Conservation (phyloP, 1,140 invertebrate genomes). For the Temnothorax curvispinosus region DNA sequence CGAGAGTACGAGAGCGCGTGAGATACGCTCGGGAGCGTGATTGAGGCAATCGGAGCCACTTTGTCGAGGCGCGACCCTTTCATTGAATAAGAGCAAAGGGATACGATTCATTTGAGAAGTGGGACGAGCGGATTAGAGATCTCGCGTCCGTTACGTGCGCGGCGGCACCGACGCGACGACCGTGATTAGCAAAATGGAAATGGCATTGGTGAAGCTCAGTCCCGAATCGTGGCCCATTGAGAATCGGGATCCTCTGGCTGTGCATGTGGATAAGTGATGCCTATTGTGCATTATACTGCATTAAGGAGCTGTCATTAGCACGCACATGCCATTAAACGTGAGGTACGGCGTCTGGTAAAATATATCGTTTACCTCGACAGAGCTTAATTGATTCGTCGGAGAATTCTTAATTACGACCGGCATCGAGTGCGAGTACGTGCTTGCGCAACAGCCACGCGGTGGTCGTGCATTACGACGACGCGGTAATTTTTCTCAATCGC, state of each 20-base stretch:
- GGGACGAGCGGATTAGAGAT: conserved; percentile 67
- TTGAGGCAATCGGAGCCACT: conserved; percentile 68
- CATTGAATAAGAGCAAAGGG: conserved; percentile 74
- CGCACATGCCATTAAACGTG: conserved; percentile 27
- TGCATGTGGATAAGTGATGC: not conserved
- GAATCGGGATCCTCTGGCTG: not conserved
- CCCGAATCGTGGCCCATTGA: conserved; percentile 25
- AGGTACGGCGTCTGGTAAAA: conserved; percentile 2
- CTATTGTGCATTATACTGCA: conserved; percentile 12
- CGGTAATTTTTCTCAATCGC: conserved; percentile 37
- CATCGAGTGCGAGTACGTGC: not conserved
- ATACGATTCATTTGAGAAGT: conserved; percentile 69
- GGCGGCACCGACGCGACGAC: not conserved
- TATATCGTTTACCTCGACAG: conserved; percentile 1
- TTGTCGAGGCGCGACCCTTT: conserved; percentile 61
- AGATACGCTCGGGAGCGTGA: conserved; percentile 30
- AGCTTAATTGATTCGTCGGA: conserved; percentile 45
- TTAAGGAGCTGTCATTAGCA: conserved; percentile 57
- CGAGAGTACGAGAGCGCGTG: conserved; percentile 26
- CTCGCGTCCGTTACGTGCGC: conserved; percentile 47
- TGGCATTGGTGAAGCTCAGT: conserved; percentile 23
- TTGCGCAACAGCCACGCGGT: not conserved
- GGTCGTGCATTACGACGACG: not conserved
- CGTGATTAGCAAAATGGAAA: conserved; percentile 31
- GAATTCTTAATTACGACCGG: conserved; percentile 48